Base-by-base conservation (phyloP, 1,140 invertebrate genomes). In the Drosophila chauvacae region DNA sequence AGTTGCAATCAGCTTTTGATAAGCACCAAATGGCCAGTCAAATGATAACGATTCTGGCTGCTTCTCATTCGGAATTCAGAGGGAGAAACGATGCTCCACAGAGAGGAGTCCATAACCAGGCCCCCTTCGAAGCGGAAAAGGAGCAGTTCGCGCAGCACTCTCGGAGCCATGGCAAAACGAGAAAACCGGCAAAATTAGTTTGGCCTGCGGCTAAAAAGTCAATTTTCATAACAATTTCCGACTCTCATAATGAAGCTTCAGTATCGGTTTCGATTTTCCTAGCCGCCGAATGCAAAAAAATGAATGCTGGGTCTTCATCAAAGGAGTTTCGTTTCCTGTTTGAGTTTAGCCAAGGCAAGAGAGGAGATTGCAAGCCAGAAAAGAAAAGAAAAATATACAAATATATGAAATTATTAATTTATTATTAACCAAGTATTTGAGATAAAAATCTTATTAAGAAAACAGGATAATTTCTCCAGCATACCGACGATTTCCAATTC, bases 141-240 rank as follows among this genome's bases (percentile, higher is more conserved):
- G 37, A 64, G 62, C 55, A 58, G 63, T 66, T 50, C 70, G 65
- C 68, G 66, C 48, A 60, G 56, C 37, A 48, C 20, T 42, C 70
- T 45, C 37, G 30, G 33, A 44, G 20, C 28, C 37, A 68, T 18
- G 28, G 55, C 30, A 75, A 58, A 45, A 59, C 23, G 53, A 47
- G 39, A 73, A 41, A 81, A 45, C 68, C 48, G 63, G 73, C 77
- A 77, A 88, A 88, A 90, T 88, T 88, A 88, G 85, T 90, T 88
- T 88, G 56, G 85, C 85, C 53, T 63, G 65, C 59, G 77, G 85
- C 81, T 61, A 90, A 79, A 85, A 90, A 88, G 73, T 85, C 85
- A 88, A 88, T 88, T 88, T 85, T 88, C 85, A 88, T 88, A 88
- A 88, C 85, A 88, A 90, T 90, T 90, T 90, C 72, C 71, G 70